These are phyloP conservation scores for Crotalus helleri DNA, from an alignment of 2,113 vertebrate species.

Conservation along the genomic window DNA sequence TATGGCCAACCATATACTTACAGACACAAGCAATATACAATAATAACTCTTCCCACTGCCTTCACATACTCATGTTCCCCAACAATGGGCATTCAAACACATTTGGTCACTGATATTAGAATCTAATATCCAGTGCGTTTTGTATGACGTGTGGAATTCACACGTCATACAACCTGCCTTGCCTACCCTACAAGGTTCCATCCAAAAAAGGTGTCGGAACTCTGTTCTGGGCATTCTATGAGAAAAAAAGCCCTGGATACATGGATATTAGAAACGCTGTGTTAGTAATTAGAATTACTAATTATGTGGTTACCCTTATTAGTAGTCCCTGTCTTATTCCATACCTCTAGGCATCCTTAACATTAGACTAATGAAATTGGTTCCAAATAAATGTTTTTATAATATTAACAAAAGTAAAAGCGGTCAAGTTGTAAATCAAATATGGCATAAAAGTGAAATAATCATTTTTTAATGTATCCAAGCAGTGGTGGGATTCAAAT, in stretches of 20 bases:
- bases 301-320: not conserved
- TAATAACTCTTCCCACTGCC: not conserved
- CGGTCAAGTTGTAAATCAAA: slow-evolving; percentile 11
- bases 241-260: too few relatives aligned
- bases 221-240: too few relatives aligned
- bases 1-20: not conserved
- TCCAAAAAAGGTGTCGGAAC: too few relatives aligned
- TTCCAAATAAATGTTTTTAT: not conserved
- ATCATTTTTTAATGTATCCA: not conserved
- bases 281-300: not conserved
- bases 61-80: not conserved
- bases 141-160: too few relatives aligned
- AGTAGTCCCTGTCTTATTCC: not conserved
- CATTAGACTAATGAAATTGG: not conserved
- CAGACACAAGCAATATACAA: not conserved
- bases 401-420: not conserved
- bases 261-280: not conserved
- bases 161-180: too few relatives aligned
- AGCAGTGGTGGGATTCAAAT: too few relatives aligned
- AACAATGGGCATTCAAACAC: not conserved
- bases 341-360: not conserved
- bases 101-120: not conserved
- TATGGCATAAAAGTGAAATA: slow-evolving; percentile 15
- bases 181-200: too few relatives aligned
- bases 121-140: too few relatives aligned